Conservation (phyloP, 2,797 vertebrate species). For the Spinus olivaceus region DNA sequence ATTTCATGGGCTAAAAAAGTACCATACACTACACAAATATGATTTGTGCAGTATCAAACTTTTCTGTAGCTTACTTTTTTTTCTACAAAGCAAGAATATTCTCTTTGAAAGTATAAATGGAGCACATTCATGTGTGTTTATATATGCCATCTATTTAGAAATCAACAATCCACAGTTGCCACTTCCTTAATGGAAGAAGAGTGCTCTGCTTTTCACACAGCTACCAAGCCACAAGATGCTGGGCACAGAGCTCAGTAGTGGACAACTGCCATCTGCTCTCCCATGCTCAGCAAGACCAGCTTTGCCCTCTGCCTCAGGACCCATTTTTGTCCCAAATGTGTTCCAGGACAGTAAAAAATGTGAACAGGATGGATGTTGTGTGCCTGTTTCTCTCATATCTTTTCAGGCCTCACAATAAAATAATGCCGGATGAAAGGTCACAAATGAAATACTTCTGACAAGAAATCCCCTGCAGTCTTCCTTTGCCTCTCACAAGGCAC, state of each 20-base stretch:
- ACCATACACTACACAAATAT: not conserved
- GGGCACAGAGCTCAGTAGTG: fast-evolving
- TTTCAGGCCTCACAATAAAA: not conserved
- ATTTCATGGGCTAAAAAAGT: not conserved
- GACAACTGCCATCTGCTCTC: not conserved
- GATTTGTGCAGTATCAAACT: not conserved
- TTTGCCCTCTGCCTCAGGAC: no score
- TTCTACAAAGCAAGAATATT: not conserved
- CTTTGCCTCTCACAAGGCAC: not conserved
- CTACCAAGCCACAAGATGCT: fast-evolving
- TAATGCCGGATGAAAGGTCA: not conserved
- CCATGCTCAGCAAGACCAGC: not conserved
- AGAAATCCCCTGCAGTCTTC: not conserved
- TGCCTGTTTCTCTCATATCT: not conserved
- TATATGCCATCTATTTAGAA: not conserved
- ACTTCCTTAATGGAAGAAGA: not conserved
- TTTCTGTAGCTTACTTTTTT: not conserved
- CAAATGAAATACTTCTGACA: not conserved
- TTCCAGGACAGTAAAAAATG: not conserved
- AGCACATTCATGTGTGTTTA: fast-evolving
- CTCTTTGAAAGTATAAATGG: not conserved
- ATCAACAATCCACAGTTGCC: not conserved
- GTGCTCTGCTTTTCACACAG: not conserved
- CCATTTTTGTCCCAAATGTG: not conserved
- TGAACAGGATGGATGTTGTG: fast-evolving